Base-by-base conservation (phyloP, 2,888 invertebrate species). In the Callyntrura sp. region DNA sequence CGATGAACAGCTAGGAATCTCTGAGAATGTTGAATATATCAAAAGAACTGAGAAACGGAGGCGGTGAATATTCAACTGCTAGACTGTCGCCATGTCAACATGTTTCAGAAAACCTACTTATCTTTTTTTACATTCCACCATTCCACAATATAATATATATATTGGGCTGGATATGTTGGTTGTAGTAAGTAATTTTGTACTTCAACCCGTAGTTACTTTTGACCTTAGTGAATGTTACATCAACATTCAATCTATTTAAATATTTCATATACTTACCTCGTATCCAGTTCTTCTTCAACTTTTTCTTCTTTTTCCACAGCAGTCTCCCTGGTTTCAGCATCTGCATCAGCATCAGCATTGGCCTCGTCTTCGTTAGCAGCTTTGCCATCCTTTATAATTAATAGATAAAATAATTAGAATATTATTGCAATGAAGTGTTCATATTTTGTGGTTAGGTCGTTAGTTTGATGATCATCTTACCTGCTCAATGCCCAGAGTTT, bases 401-500 rank as follows among this genome's bases (percentile, higher is more conserved):
- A 78, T n/a, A 78, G 20, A 20, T 28, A 5, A 45, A 28, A 23
- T 20, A 20, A 65, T 65, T 17, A 9, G n/a, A n/a, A 55, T 11
- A n/a, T 55, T 3, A 55, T 45, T 11, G 45, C 12, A 23, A 17
- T 4, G 23, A 20, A 20, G 12, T 20, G 3, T 20, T 5, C 20
- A 62, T 11, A 9, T 62, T 3, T 3, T 62, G n/a, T 68, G 25
- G 20, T 79, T 55, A 79, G 48, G 20, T 76, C 17, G 9, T 20
- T 14, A 76, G 14, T 45, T 3, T 9, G n/a, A 48, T 35, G 35
- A 3, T 17, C 20, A 17, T 20, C 55, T 25, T 60, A 85, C 86
- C 78, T 78, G 62, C 0, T 86, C 86, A 11, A 86, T 86, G 28
- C 35, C 78, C 14, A 86, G 60, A 20, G 48, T 28, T 17, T 86